These are phyloP conservation scores for Cairina moschata DNA, from an alignment of 2,113 vertebrate genomes.

Conservation along the genomic window DNA sequence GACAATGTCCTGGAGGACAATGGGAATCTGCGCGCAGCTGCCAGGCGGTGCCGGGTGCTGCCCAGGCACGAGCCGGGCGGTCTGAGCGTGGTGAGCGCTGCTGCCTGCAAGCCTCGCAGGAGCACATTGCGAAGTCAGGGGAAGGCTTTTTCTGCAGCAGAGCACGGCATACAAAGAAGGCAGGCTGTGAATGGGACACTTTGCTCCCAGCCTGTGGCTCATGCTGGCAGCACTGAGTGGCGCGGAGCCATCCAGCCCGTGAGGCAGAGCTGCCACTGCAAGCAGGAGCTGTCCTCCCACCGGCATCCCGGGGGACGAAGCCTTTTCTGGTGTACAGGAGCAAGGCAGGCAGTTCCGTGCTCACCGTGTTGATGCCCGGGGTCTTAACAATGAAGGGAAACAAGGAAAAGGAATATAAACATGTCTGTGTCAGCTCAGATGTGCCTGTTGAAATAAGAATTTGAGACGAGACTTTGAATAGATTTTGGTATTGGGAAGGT, in stretches of 20 bases:
- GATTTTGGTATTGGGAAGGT: neutral
- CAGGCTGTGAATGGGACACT: rapidly evolving
- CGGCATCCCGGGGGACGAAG: rapidly evolving
- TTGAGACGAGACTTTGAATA: neutral
- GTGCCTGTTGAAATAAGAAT: neutral
- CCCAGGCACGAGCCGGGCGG: neutral
- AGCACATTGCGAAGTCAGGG: neutral
- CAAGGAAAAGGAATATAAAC: neutral
- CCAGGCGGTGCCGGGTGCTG: neutral
- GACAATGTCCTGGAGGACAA: neutral
- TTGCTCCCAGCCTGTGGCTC: neutral
- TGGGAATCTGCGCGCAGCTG: neutral
- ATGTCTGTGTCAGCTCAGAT: neutral
- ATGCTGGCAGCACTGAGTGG: neutral
- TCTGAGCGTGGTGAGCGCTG: neutral
- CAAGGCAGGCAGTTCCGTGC: neutral
- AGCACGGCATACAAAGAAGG: neutral
- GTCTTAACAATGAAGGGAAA: neutral
- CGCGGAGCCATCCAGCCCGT: neutral
- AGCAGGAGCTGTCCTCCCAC: neutral
- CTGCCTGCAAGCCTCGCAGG: neutral
- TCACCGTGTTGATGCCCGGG: neutral
- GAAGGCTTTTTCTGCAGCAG: neutral
- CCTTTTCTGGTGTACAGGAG: neutral
- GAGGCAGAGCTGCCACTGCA: too few species aligned